Evolutionary conservation across 2,797 vertebrate genomes (phyloP), one percentile per base, ranked within the genome.

Genomic region (Falco novaeseelandiae): DNA sequence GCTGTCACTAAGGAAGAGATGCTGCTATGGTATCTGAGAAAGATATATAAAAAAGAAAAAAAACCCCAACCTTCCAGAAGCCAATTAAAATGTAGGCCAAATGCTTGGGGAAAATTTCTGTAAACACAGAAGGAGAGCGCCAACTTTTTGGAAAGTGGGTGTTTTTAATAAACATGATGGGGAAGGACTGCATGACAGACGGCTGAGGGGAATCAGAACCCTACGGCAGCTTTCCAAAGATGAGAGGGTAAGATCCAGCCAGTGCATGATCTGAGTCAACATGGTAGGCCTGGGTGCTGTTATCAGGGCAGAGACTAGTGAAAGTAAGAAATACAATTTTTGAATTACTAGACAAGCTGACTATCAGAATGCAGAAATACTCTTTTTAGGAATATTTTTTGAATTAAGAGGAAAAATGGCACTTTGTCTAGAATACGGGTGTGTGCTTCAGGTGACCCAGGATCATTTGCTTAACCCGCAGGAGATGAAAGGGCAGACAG

Each of bases 81-180:
- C 83, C 95, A 96, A 82, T 89, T 93, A 96, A 94, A 95, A 86
- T 7, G 9, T 72, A 87, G 81, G 90, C 91, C 94, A 97, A 97
- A 93, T 88, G 79, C 82, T 94, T 91, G 36, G 76, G 62, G 79
- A 89, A 96, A 91, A 91, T 92, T 83, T 90, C 87, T 87, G 70
- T 85, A 94, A 95, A 96, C 87, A 93, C 58, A 95, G 86, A 54
- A 89, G 44, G 17, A 92, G 57, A 11, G 62, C 76, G 87, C 87
- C 94, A 97, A 1, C n/a, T 48, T 89, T 61, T 73, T 46, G 44
- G 61, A 46, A 91, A 92, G 81, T 40, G 81, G 32, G 40, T 89
- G 90, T 84, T 95, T 96, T 92, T 89, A 80, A 90, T 89, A 86
- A 93, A 65, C 54, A 7, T 9, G 63, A 42, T 86, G 76, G 82